Base-by-base conservation (phyloP, 2,888 invertebrate species). In the Luperina testacea region DNA sequence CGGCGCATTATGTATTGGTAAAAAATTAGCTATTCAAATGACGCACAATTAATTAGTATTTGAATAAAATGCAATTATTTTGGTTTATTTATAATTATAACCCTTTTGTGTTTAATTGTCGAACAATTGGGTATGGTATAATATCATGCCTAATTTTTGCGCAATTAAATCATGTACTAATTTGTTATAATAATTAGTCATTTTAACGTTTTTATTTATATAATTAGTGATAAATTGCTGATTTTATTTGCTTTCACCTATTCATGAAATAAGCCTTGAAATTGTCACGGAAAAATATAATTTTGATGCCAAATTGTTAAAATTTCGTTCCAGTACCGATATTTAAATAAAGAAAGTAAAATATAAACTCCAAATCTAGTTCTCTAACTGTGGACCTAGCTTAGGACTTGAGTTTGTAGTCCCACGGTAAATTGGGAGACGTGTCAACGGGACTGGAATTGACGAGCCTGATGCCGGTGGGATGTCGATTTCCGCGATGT, bases 261-360 rank as follows among this genome's bases (percentile, higher is more conserved):
- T 80, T 80, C 48, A 42, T 73, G 72, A 42, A 80, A 85, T 81
- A 45, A 69, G 75, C 71, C 75, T 85, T 80, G 72, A 75, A 80
- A 78, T 77, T 72, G 72, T 73, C 67, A 78, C 69, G 79, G 67
- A 53, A 63, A 27, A 72, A 51, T 63, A 71, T 67, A 75, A 59
- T 72, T 75, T 48, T 63, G n/a, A 73, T 71, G 77, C 27, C 51
- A 64, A 65, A 74, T 61, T 64, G 73, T 80, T 67, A 51, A 45
- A 48, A 75, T 82, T 78, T 86, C 57, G 78, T 77, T 83, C 59
- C 64, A 82, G 77, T 61, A 45, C 17, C 64, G 80, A 71, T 72
- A 77, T 78, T 79, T 75, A 72, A 77, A 81, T 65, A 81, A 75
- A 74, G 84, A 83, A 77, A 83, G 81, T 65, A 27, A 61, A 72